Evolutionary conservation across 2,797 vertebrate species (phyloP), one percentile per base, ranked within the genome.

Genomic region (Strix occidentalis): DNA sequence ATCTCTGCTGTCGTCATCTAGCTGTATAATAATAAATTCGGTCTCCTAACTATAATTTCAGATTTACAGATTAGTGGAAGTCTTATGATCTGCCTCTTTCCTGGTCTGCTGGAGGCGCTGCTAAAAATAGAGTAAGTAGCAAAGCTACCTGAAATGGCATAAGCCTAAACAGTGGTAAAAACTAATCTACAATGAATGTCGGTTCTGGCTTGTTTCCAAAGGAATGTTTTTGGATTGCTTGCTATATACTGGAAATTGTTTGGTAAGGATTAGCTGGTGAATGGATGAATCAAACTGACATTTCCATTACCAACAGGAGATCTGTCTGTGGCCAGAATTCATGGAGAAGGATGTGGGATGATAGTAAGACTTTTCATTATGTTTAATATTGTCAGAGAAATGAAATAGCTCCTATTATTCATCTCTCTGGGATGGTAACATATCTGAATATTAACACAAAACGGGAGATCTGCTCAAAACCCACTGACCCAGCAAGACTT

Each of bases 281-380:
- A 90, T 35, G 93, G 87, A 96, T 97, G 97, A 98, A 97, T 98
- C 97, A 98, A 95, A 89, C 20, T 96, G 97, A 98, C 93, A n/a
- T 96, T 97, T 97, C 95, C 96, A 97, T 97, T 98, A 96, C 95
- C 94, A 65, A 19, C 64, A 70, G 70, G 96, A 96, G 93, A 96
- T 45, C 87, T 77, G 76, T 46, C 83, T 95, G 89, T 80, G 91
- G 93, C 82, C 41, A 9, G 87, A 75, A 87, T 84, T 93, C 93
- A 89, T 37, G 58, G 81, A 86, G 93, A 95, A 84, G 75, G 68
- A 92, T 85, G 66, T 66, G 63, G 89, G 76, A 78, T 89, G 64
- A 53, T 39, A 39, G 79, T 75, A 26, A 74, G 90, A 65, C 77
- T 76, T 76, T 93, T 96, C 87, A 33, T 97, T 94, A 91, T 91